Evolutionary conservation across 2,888 invertebrate genomes (phyloP), one percentile per base, ranked within the genome.

Genomic region (Agrochola lychnidis): DNA sequence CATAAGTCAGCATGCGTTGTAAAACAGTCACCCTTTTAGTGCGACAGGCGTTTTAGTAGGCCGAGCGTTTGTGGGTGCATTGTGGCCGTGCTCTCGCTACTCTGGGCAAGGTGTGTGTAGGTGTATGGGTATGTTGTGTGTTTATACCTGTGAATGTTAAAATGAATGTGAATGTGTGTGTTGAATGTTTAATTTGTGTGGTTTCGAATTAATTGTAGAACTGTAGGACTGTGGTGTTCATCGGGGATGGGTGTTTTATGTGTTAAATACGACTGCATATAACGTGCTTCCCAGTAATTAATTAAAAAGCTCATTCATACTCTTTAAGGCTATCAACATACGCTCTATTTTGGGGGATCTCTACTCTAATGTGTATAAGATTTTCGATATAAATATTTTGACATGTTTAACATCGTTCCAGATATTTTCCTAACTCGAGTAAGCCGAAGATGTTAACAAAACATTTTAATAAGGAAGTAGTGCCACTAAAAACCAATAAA

Each of bases 1-100:
- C 82, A 63, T 67, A 73, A 68, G 81, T 79, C 79, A 78, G 73
- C 40, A 76, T 77, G 68, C 86, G 82, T 84, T 89, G 85, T 84
- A 87, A 74, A 82, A 83, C 85, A 87, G 89, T 88, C 88, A 86
- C 90, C 72, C 90, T 92, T 93, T 92, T 91, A 92, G 88, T 87
- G 84, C 85, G 81, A 87, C 90, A 88, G 83, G 84, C 88, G 90
- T 90, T 91, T 91, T 86, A 87, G 89, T 90, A 89, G 90, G 88
- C 85, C 87, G 88, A 84, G 83, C 87, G 81, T 86, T 83, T 88
- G 87, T 73, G 86, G 85, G 75, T 79, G 61, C 80, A 77, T 80
- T 82, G 80, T 79, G 76, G 78, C 81, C 22, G 56, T 74, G 61
- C 75, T 78, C 63, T 67, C 67, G 88, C 72, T 82, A 66, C 76